A percentile compares a stretch with the other conserved stretches of the same genome.
These are phyloP conservation scores for Maconellicoccus hirsutus DNA, from an alignment of 1,140 invertebrate genomes.

Conservation along the genomic window DNA sequence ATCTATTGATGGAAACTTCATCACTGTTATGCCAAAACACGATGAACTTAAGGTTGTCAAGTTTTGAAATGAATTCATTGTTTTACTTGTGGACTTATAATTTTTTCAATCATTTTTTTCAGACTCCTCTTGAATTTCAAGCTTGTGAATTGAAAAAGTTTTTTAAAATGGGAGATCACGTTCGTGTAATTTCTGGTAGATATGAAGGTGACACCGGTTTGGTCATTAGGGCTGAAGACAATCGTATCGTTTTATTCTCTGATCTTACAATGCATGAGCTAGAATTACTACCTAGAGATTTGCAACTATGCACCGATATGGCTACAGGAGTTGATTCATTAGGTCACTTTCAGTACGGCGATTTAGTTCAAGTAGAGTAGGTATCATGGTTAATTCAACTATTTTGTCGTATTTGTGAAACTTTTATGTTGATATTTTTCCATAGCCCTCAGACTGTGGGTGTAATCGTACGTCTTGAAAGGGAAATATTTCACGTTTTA, in stretches of 20 bases:
- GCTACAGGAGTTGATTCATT: constrained; percentile 94
- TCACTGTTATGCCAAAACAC: constrained; percentile 93
- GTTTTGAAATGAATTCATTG: neutral
- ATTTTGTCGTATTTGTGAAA: too few relatives aligned
- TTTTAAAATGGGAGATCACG: constrained; percentile 94
- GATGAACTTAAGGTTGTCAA: constrained; percentile 71
- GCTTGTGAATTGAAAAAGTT: constrained; percentile 84
- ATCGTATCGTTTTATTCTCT: constrained; percentile 82
- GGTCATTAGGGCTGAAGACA: constrained; percentile 88
- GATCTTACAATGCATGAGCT: constrained; percentile 96
- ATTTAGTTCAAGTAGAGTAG: constrained; percentile 86
- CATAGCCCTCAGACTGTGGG: constrained; percentile 82
- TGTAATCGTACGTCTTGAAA: constrained; percentile 88
- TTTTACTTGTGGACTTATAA: neutral
- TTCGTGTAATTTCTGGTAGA: constrained; percentile 82
- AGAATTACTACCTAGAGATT: constrained; percentile 73
- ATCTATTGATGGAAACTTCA: constrained; percentile 86
- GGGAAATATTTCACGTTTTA: constrained; percentile 90
- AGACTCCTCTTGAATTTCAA: constrained; percentile 84
- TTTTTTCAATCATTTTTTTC: neutral
- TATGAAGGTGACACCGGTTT: constrained; percentile 96
- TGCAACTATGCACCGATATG: constrained; percentile 92
- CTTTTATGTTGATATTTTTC: neutral
- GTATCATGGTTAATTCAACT: constrained; percentile 31
- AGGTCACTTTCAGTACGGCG: constrained; percentile 96